Conservation (phyloP, 2,888 invertebrate species). For the Ormyrus nitidulus region DNA sequence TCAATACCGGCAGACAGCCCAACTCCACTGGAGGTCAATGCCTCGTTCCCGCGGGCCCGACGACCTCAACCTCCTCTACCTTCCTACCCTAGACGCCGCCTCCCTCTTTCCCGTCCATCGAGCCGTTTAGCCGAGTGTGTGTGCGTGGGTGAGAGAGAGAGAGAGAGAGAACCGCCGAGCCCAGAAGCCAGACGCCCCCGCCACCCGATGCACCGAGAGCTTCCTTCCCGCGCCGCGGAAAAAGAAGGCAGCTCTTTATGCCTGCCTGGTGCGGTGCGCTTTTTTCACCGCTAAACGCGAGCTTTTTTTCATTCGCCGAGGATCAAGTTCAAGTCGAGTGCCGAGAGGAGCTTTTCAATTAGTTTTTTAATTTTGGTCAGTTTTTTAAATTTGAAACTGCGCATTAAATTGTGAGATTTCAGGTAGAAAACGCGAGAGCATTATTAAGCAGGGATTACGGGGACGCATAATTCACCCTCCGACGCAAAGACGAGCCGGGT, state of each 20-base stretch:
- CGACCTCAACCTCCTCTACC: constrained; percentile 74
- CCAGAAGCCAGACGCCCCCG: constrained; percentile 37
- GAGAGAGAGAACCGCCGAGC: constrained; percentile 16
- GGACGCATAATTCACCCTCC: no score
- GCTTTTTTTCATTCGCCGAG: no score
- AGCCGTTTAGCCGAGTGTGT: background rate
- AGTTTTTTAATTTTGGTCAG: no score
- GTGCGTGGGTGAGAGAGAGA: constrained; percentile 8
- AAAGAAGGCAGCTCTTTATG: background rate
- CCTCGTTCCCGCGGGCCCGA: constrained; percentile 78
- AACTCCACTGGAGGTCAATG: constrained; percentile 78
- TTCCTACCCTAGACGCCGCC: constrained; percentile 60
- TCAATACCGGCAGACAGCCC: constrained; percentile 75
- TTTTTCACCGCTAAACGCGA: no score
- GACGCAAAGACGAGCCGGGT: no score
- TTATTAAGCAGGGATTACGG: no score
- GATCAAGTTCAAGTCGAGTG: no score
- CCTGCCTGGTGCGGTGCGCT: background rate
- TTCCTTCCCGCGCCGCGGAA: background rate
- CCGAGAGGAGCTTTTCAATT: no score
- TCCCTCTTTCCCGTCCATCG: background rate
- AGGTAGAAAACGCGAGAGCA: no score
- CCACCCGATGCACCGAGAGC: constrained; percentile 22
- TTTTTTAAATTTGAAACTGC: no score
- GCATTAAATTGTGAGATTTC: no score